These are phyloP conservation scores for Drosophila histrio DNA, from an alignment of 2,888 invertebrate genomes.

Conservation along the genomic window DNA sequence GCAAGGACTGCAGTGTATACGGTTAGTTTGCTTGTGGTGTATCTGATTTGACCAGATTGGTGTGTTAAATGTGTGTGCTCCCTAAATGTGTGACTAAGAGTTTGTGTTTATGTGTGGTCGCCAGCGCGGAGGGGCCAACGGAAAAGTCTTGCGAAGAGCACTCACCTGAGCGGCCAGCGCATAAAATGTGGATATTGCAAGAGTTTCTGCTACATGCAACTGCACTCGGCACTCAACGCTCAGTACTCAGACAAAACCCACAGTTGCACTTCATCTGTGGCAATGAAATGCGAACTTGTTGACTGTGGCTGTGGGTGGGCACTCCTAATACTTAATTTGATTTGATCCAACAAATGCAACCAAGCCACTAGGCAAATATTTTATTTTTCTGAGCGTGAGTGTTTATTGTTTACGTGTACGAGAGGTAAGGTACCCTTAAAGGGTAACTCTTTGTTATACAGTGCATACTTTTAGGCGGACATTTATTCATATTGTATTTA, in stretches of 20 bases:
- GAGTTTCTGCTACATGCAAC: conserved; percentile 25
- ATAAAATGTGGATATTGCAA: conserved; percentile 4
- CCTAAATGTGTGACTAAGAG: neutral
- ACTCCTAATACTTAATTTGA: conserved; percentile 21
- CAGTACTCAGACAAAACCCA: conserved; percentile 36
- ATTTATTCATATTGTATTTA: neutral
- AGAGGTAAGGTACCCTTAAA: neutral
- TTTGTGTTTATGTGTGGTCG: neutral
- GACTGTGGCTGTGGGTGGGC: neutral
- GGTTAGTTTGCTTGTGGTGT: conserved; percentile 8
- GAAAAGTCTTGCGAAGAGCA: conserved; percentile 1
- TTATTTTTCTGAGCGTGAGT: neutral
- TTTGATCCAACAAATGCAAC: conserved; percentile 7
- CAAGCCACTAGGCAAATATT: conserved; percentile 7
- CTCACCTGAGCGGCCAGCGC: neutral
- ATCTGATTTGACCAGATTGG: neutral
- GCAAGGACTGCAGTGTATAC: neutral
- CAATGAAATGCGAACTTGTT: conserved; percentile 54
- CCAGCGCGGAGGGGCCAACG: neutral
- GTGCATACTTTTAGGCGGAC: conserved; percentile 57
- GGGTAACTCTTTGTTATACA: neutral
- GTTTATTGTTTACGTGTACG: neutral
- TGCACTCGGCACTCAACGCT: conserved; percentile 27
- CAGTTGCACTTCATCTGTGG: conserved; percentile 43
- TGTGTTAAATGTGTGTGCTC: conserved; percentile 1